A percentile compares a stretch with the other conserved stretches of the same genome.
Conservation (phyloP, 2,888 invertebrate species). For the Netelia virgata region DNA sequence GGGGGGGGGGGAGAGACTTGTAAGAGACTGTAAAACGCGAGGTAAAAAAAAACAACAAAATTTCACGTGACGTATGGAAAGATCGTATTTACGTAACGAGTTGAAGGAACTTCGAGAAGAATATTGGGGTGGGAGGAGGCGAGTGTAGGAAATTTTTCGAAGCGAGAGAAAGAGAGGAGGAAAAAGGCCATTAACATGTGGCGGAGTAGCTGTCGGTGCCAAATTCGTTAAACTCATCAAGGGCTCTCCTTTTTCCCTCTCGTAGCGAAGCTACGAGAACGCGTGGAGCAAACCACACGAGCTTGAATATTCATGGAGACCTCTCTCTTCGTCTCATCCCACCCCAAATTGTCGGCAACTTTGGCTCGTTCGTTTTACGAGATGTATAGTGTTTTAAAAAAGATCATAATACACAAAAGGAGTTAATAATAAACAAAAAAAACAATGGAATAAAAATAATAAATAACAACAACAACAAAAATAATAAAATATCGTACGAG, state of each 20-base stretch:
- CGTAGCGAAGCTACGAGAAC: conserved; percentile 6
- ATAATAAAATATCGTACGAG: not conserved
- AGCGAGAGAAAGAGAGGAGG: conserved; percentile 57
- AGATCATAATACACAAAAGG: too few species aligned
- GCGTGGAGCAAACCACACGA: conserved; percentile 16
- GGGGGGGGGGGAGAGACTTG: not conserved
- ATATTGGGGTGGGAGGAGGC: conserved; percentile 16
- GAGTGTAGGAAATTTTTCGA: conserved; percentile 29
- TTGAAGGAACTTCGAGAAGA: conserved; percentile 55
- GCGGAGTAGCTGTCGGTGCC: conserved; percentile 69
- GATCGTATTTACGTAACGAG: conserved; percentile 62
- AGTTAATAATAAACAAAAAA: too few species aligned
- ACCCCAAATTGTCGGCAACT: conserved; percentile 67
- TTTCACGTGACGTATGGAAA: conserved; percentile 28
- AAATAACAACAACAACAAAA: not conserved
- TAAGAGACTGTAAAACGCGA: not conserved
- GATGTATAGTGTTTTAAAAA: conserved; percentile 21
- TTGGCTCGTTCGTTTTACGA: conserved; percentile 59
- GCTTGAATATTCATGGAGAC: conserved; percentile 72
- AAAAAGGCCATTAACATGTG: conserved; percentile 65
- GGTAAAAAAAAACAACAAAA: conserved; percentile 23
- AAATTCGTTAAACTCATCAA: conserved; percentile 72
- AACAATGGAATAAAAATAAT: not conserved
- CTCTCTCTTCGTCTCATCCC: not conserved
- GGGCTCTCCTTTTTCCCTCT: conserved; percentile 26